Evolutionary conservation across 2,113 vertebrate genomes (phyloP).

Genomic region (Martes martes): DNA sequence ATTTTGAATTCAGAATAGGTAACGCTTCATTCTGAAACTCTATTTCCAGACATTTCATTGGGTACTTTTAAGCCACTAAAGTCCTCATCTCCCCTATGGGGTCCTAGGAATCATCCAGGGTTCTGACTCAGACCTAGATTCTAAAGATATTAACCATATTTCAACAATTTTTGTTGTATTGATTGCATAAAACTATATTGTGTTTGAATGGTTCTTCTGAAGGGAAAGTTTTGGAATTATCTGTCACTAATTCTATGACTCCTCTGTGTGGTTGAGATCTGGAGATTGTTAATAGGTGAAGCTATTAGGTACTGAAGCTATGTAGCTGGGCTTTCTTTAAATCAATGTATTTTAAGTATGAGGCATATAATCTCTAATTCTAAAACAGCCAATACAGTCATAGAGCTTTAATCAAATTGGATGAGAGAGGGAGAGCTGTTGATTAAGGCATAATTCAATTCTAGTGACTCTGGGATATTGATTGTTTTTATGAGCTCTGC

Average conservation of each 20-base stretch:
- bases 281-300: not conserved
- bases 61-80: not conserved
- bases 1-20: slow-evolving; percentile 6
- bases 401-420: not conserved
- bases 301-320: not conserved
- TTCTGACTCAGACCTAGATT: not conserved
- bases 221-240: not conserved
- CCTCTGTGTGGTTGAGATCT: not conserved
- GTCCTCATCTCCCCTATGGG: not conserved
- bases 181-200: not conserved
- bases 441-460: not conserved
- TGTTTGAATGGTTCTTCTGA: not conserved
- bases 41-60: not conserved
- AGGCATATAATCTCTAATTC: not conserved
- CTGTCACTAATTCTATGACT: not conserved
- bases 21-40: not conserved
- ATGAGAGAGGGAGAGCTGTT: not conserved
- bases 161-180: not conserved
- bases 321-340: not conserved
- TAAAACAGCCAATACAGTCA: not conserved
- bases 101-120: not conserved
- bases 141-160: not conserved
- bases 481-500: not conserved
- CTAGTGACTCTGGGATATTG: not conserved
- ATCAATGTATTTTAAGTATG: not conserved